Percentiles rank a stretch among this genome's conserved stretches.
phyloP scores from a whole-genome alignment of 2,797 vertebrate species.

The Vespertilio murinus region DNA sequence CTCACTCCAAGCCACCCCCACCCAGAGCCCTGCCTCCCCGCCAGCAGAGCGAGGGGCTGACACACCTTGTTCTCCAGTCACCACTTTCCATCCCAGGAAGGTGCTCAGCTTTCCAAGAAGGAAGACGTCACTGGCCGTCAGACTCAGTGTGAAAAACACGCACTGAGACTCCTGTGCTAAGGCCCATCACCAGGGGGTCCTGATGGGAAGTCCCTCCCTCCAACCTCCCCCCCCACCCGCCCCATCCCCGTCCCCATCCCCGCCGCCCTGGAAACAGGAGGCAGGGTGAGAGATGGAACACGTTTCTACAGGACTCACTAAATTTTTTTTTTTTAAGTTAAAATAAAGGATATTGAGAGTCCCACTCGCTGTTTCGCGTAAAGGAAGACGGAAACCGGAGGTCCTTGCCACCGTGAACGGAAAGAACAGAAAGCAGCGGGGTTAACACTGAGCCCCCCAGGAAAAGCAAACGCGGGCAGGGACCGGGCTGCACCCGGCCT shows the following conservation, averaged over 20 bases:
- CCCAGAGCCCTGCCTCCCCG: neutral
- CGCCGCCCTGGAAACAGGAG: neutral
- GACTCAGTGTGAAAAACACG: neutral
- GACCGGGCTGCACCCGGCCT: slow-evolving; percentile 83
- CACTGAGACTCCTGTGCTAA: neutral
- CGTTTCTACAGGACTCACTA: too few relatives aligned
- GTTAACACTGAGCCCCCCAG: slow-evolving; percentile 78
- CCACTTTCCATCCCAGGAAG: neutral
- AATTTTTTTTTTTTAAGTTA: too few relatives aligned
- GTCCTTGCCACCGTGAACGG: slow-evolving; percentile 26
- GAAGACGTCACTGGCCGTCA: neutral
- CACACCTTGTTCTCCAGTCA: rapidly evolving
- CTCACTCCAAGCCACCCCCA: neutral
- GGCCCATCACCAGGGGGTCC: neutral
- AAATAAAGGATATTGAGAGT: neutral
- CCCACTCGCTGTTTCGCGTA: slow-evolving; percentile 32
- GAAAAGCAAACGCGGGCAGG: slow-evolving; percentile 82
- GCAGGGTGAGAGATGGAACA: neutral
- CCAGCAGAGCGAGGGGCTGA: rapidly evolving
- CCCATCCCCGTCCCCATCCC: too few relatives aligned
- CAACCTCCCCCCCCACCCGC: too few relatives aligned
- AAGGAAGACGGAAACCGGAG: slow-evolving; percentile 36
- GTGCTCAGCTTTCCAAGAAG: neutral
- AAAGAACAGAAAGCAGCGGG: slow-evolving; percentile 78
- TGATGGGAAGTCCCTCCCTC: too few relatives aligned